These are phyloP conservation scores for Drosophila lacertosa DNA, from an alignment of 1,140 invertebrate genomes.

Conservation along the genomic window DNA sequence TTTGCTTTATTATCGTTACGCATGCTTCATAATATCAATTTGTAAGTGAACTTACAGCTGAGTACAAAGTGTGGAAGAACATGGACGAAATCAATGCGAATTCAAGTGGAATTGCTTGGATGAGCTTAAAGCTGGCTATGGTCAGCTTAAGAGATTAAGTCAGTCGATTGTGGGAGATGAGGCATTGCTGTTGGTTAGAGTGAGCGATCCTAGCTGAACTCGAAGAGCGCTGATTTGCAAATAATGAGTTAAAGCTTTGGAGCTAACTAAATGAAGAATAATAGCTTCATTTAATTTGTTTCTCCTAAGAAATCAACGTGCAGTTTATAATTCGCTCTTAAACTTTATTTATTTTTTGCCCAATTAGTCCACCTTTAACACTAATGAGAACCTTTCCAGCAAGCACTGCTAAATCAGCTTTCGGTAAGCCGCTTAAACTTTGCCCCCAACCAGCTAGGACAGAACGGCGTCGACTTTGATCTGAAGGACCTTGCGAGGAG, in stretches of 20 bases:
- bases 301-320: no score
- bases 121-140: slow-evolving; percentile 7
- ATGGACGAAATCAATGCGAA: slow-evolving; percentile 49
- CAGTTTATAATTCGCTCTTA: not conserved
- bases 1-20: slow-evolving; percentile 47
- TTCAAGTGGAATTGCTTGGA: slow-evolving; percentile 8
- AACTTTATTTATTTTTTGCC: slow-evolving; percentile 2
- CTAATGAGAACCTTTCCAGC: slow-evolving; percentile 9
- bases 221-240: not conserved
- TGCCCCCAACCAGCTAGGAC: slow-evolving; percentile 46
- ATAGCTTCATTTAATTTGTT: no score
- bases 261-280: no score
- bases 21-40: slow-evolving; percentile 54
- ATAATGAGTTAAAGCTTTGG: no score
- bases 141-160: slow-evolving; percentile 17
- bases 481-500: slow-evolving; percentile 40
- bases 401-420: not conserved
- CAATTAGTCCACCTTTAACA: slow-evolving; percentile 37
- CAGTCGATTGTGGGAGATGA: no score
- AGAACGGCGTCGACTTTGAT: slow-evolving; percentile 35
- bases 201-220: not conserved
- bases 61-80: slow-evolving; percentile 1
- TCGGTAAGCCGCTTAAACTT: slow-evolving; percentile 48
- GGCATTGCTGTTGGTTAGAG: not conserved
- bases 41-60: slow-evolving; percentile 42